These are phyloP conservation scores for Nysson spinosus DNA, from an alignment of 2,888 invertebrate genomes.

Conservation along the genomic window DNA sequence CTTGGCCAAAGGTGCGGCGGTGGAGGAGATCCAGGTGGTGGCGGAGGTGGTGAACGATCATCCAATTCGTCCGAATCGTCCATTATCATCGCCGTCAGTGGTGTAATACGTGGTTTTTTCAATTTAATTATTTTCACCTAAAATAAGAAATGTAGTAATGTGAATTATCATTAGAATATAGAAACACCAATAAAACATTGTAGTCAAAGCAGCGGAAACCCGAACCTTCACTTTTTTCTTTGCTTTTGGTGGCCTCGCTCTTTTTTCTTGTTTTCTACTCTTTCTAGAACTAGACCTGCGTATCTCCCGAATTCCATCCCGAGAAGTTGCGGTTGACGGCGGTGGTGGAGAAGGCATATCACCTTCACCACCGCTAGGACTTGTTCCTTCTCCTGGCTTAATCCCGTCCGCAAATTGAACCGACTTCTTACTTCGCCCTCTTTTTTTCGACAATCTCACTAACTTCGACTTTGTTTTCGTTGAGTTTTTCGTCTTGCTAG, in stretches of 20 bases:
- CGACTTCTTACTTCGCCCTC: slow-evolving; percentile 72
- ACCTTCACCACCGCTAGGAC: slow-evolving; percentile 80
- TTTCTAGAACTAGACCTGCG: slow-evolving; percentile 71
- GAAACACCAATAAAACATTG: too few species aligned
- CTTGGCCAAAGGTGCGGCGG: slow-evolving; percentile 79
- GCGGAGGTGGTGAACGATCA: slow-evolving; percentile 80
- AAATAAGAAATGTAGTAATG: too few species aligned
- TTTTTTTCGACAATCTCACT: slow-evolving; percentile 16
- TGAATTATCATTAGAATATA: too few species aligned
- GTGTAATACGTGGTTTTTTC: slow-evolving; percentile 73
- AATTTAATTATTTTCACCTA: slow-evolving; percentile 78
- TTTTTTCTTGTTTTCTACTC: slow-evolving; percentile 79
- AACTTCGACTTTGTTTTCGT: slow-evolving; percentile 27
- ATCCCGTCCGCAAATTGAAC: slow-evolving; percentile 83
- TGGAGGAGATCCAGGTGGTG: slow-evolving; percentile 81
- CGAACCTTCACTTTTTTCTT: slow-evolving; percentile 79
- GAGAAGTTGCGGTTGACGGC: slow-evolving; percentile 60
- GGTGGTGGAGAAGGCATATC: slow-evolving; percentile 82
- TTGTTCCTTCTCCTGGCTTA: slow-evolving; percentile 81
- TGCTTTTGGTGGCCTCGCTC: slow-evolving; percentile 78
- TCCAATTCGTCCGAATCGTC: slow-evolving; percentile 79
- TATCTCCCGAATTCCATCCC: slow-evolving; percentile 57
- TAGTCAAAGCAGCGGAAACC: too few species aligned
- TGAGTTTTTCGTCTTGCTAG: slow-evolving; percentile 16
- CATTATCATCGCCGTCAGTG: slow-evolving; percentile 71